Base-by-base conservation (phyloP, 2,113 vertebrate genomes). In the Amblyornis subalaris region DNA sequence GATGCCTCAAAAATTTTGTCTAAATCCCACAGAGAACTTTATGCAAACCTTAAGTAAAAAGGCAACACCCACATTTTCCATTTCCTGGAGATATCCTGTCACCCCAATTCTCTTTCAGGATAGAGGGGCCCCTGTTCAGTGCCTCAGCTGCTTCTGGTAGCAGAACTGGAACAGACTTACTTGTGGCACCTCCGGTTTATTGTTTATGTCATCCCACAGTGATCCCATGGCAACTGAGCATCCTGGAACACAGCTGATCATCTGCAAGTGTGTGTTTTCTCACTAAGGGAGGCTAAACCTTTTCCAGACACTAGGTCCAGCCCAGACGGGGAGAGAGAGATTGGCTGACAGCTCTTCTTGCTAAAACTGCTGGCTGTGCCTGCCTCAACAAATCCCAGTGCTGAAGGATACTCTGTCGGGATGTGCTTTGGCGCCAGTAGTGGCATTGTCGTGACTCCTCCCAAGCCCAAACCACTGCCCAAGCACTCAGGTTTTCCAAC, bases 391-490 rank as follows among this genome's bases (percentile, higher is more conserved):
- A 47, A 74, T 26, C 23, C 20, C 58, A 48, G 22, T 12, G 45
- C 54, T 82, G 28, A 9, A 53, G 53, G 42, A 90, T 23, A 48
- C 29, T 8, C 31, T n/a, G 47, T 35, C 1, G 0, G 28, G 31
- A 23, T 4, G 0, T 69, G 54, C n/a, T 64, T 82, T 5, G 0
- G 24, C 60, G 51, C 5, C 44, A 48, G 22, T 3, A 57, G 51
- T 4, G 7, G 5, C 40, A 31, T 4, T 78, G 40, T 44, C 1
- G 0, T 48, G 15, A 48, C 14, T 61, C 26, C 11, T 73, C 22
- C 55, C 31, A 72, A 64, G 57, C 40, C 21, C 38, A 71, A 36
- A 25, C 13, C 18, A 50, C 25, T 45, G 23, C 42, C 73, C 31
- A 85, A 72, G 24, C 10, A 82, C 28, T 50, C 4, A 57, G 26